Evolutionary conservation across 2,888 invertebrate species (phyloP), one percentile per base, ranked within the genome.

Genomic region (Erebia aethiops): DNA sequence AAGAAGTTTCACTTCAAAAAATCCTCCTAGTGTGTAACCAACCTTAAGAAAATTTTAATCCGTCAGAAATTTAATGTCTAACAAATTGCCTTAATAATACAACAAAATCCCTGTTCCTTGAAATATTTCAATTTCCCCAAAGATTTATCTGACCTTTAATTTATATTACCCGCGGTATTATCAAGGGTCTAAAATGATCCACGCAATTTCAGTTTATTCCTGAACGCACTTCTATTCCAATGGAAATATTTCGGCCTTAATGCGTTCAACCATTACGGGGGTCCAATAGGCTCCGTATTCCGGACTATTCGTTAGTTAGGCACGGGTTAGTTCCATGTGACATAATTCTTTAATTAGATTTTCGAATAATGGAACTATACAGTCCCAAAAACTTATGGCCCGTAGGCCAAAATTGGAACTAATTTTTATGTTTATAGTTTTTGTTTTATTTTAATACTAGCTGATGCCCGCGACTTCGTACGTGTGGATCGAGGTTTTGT

Each of bases 201-300:
- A 43, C n/a, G 71, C 61, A 70, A 72, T 69, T 72, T 69, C 26
- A 67, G 57, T 66, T 74, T 64, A 74, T 67, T 74, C 65, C 62
- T 57, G 60, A 70, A 70, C 70, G 66, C 69, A 67, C 51, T 74
- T 67, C 73, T 71, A 75, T 74, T 74, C 73, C 71, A 74, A 72
- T 70, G 65, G 72, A 68, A 74, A 74, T 69, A 75, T 74, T 76
- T 73, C 70, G 71, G 73, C 69, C 62, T 70, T 74, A 76, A 76
- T 76, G 73, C 75, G 74, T 72, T 74, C 73, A 74, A 73, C 74
- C 75, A 74, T 75, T 75, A 75, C 65, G 64, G 63, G 69, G 70
- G 69, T 65, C 65, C 68, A 60, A 74, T 71, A 67, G 49, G 73
- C 16, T 43, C 62, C 58, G 72, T 74, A 74, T 74, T 74, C 71